Base-by-base conservation (phyloP, 1,140 invertebrate genomes). In the Ganaspis sp. region DNA sequence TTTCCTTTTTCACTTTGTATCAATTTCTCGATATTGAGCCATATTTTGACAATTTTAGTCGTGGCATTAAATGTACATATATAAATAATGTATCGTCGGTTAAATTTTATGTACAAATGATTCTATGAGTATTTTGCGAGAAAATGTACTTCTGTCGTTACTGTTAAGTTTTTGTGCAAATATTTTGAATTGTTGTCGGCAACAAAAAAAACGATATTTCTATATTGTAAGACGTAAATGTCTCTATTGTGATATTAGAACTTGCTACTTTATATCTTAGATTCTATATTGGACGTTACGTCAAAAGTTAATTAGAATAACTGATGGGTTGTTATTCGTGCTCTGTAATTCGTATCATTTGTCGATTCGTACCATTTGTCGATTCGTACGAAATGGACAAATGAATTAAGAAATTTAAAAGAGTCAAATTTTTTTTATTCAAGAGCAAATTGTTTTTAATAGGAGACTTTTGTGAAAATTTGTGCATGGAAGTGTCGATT, bases 381-480 rank as follows among this genome's bases (percentile, higher is more conserved):
- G n/a, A n/a, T n/a, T n/a, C n/a, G n/a, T n/a, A n/a, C n/a, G n/a
- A n/a, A n/a, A n/a, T n/a, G n/a, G n/a, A n/a, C n/a, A n/a, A n/a
- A n/a, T n/a, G n/a, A n/a, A n/a, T n/a, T n/a, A n/a, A n/a, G n/a
- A n/a, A n/a, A n/a, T n/a, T n/a, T n/a, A n/a, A n/a, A n/a, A n/a
- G n/a, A n/a, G n/a, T n/a, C 26, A 42, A 72, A 69, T 40, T 45
- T 19, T 49, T 45, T 72, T 34, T 70, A n/a, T 72, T 53, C 42
- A 74, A 49, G 9, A 23, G 72, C 49, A 72, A 78, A 17, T 69
- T 69, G 37, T 34, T 58, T 72, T 26, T 75, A 72, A 69, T 81
- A 82, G 90, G 90, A 91, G 91, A 91, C 85, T 91, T 85, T 83
- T 78, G 77, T 86, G 78, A 74, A 84, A 71, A 54, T 79, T 78